Evolutionary conservation across 2,113 vertebrate species (phyloP), one percentile per base, ranked within the genome.

Genomic region (Edolisoma coerulescens): DNA sequence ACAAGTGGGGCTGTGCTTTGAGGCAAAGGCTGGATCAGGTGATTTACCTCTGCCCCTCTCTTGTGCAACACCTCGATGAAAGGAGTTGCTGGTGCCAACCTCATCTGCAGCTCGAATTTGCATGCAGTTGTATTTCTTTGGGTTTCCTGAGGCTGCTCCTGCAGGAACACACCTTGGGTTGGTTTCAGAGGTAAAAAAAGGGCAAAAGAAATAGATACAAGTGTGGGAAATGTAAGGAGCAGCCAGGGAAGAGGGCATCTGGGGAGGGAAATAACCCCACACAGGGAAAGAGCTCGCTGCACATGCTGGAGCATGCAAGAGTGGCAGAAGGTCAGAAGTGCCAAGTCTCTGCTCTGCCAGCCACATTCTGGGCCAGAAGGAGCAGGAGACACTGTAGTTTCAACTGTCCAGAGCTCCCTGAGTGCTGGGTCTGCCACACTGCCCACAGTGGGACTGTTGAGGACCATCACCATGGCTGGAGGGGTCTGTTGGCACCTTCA

Each of bases 381-480:
- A 86, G 30, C 30, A 78, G 45, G 47, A 78, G 12, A 45, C 52
- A 32, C 50, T 23, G 26, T 9, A 61, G 37, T 49, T 87, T 41
- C 41, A 73, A 33, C 11, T 24, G 20, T 42, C 33, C 27, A 50
- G 35, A 78, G 35, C 57, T 84, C 26, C 39, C 49, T 3, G 22
- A 39, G 47, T 9, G 0, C 78, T 78, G 39, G 32, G 35, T 45
- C 39, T 68, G 81, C 59, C n/a, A 9, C 9, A 21, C 0, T 61
- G 19, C 22, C 42, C 47, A 47, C 56, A 44, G 47, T 1, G 16
- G 35, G 41, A 24, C n/a, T 42, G 57, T 0, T 1, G 0, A 67
- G 75, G 41, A 47, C 27, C 0, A 0, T 28, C 18, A 28, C 21
- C 22, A 8, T 8, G 49, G 76, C 59, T 47, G 78, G 39, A 89